These are phyloP conservation scores for Agrochola lota DNA, from an alignment of 2,888 invertebrate genomes.

Conservation along the genomic window DNA sequence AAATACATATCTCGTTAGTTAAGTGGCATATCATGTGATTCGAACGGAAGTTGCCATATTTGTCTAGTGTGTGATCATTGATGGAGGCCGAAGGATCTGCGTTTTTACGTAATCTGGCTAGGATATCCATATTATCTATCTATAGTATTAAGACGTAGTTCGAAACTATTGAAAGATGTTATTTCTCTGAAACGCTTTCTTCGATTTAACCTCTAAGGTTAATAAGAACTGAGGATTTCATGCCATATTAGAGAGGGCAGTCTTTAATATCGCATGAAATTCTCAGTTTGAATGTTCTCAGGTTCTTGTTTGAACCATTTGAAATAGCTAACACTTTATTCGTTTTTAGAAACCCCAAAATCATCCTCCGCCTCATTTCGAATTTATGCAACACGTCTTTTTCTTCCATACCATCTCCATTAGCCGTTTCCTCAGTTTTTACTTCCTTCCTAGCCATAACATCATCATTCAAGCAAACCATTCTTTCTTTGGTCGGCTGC, in stretches of 20 bases:
- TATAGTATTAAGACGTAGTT: neutral
- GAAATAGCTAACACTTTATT: neutral
- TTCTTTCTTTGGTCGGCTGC: too few species aligned
- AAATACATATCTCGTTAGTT: conserved; percentile 43
- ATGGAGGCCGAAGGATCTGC: conserved; percentile 10
- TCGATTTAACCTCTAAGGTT: conserved; percentile 1
- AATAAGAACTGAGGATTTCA: too few species aligned
- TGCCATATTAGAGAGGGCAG: too few species aligned
- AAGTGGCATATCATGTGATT: conserved; percentile 26
- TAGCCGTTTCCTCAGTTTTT: neutral
- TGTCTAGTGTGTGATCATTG: conserved; percentile 27
- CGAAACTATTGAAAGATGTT: neutral
- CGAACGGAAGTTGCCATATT: conserved; percentile 41
- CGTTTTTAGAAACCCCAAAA: neutral
- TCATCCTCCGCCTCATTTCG: neutral
- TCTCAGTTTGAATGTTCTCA: neutral
- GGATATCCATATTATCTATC: conserved; percentile 4
- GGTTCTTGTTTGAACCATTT: neutral
- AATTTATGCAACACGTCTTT: neutral
- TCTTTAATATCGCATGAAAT: conserved; percentile 8
- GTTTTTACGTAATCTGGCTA: conserved; percentile 5
- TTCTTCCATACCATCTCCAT: neutral
- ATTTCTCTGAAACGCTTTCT: conserved; percentile 26
- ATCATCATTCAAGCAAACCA: neutral
- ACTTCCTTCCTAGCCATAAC: neutral